Evolutionary conservation across 2,888 invertebrate genomes (phyloP), one percentile per base, ranked within the genome.

Genomic region (Rhogogaster chlorosoma): DNA sequence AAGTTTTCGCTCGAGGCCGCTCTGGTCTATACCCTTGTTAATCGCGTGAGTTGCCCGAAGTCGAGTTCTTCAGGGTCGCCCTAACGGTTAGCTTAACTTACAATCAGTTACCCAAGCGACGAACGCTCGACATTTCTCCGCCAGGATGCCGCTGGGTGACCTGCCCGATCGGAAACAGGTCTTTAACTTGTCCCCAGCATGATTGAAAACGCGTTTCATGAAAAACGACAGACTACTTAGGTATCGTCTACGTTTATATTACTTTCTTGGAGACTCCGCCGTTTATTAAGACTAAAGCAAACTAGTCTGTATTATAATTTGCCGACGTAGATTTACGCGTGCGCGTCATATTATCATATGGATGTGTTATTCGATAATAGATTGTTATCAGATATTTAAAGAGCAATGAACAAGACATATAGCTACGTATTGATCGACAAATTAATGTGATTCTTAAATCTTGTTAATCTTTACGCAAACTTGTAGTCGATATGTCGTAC

Each of bases 51-150:
- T 80, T 80, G 80, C 61, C 57, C 80, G 57, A 57, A 80, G 80
- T 49, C 80, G 29, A 61, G 80, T 80, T 80, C 61, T 61, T 80
- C 70, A 83, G 83, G 83, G 83, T 70, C 83, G 83, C 83, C 67
- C 83, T 83, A 83, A 83, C 83, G 83, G 83, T 83, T 83, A 83
- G 83, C 36, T 70, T 83, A 49, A 70, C 83, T 83, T 49, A 80
- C 80, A 80, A 80, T 80, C 83, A 70, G 83, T 83, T 83, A 83
- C n/a, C 83, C 45, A n/a, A 70, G 67, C 64, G 18, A 15, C 49
- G 15, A 26, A 67, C 42, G 32, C 42, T 67, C 67, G 15, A 18
- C 26, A 45, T 77, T 49, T 45, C 45, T 77, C 26, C 26, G 18
- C 53, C 18, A 77, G 36, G 61, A 57, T 32, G 32, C 61, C 38